Percentiles rank a stretch among this genome's conserved stretches.
These are phyloP conservation scores for Lethrus apterus DNA, from an alignment of 1,140 invertebrate species.

Conservation along the genomic window DNA sequence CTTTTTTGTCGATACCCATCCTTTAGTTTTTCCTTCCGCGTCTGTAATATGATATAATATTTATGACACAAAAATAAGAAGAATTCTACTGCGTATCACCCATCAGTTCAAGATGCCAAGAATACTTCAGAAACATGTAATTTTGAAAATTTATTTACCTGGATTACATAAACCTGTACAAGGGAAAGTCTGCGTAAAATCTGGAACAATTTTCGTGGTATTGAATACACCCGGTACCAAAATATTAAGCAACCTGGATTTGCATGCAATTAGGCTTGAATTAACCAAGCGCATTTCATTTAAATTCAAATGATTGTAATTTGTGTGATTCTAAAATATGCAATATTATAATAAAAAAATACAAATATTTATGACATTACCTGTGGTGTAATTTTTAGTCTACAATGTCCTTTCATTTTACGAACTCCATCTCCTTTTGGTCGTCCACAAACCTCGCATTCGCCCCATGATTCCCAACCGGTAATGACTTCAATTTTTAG, in stretches of 20 bases:
- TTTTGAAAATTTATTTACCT: slow-evolving; percentile 13
- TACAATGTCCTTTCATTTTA: slow-evolving; percentile 35
- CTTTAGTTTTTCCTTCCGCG: slow-evolving; percentile 35
- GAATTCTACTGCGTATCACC: no score
- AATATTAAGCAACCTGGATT: slow-evolving; percentile 39
- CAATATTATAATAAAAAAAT: background rate
- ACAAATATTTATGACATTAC: background rate
- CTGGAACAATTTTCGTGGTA: slow-evolving; percentile 42
- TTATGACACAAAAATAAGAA: slow-evolving; percentile 2
- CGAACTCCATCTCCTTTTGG: slow-evolving; percentile 31
- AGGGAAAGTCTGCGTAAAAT: slow-evolving; percentile 43
- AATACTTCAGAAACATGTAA: no score
- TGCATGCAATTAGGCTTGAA: slow-evolving; percentile 34
- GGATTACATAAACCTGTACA: slow-evolving; percentile 42
- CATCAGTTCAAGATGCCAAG: no score
- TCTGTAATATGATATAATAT: slow-evolving; percentile 17
- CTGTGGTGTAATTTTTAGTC: slow-evolving; percentile 22
- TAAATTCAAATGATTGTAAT: slow-evolving; percentile 6
- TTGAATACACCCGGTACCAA: slow-evolving; percentile 43
- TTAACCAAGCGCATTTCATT: slow-evolving; percentile 29
- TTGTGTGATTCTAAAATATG: background rate
- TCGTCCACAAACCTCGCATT: slow-evolving; percentile 36
- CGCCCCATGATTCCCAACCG: slow-evolving; percentile 35
- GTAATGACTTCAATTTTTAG: slow-evolving; percentile 35
- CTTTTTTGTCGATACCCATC: slow-evolving; percentile 40